Evolutionary conservation across 2,797 vertebrate genomes (phyloP), one percentile per base, ranked within the genome.

Genomic region (Clamator glandarius): DNA sequence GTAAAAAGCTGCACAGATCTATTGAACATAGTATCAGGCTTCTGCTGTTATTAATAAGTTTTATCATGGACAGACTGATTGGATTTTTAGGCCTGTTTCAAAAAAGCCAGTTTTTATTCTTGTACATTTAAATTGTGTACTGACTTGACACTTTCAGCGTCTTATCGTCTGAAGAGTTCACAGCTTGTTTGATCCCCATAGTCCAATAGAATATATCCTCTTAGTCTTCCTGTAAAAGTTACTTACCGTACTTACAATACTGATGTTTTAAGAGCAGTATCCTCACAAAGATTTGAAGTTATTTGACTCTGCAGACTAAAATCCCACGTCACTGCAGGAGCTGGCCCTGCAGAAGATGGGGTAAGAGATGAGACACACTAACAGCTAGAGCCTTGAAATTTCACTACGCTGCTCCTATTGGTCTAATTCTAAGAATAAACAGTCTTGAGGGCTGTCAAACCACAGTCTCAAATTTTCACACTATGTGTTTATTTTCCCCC

Each of bases 361-460:
- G 62, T 93, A 75, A 82, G 67, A 61, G 59, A 66, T 42, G 36
- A 80, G 58, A 51, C 73, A 31, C 12, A 6, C 29, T 20, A 63
- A 25, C 16, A 81, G 68, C 51, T 31, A 55, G 15, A 59, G 78
- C 84, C 81, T 68, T 64, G 33, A 81, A 39, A 62, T 68, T 48
- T 87, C 54, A 21, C 46, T 57, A 7, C 24, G 72, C 89, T 87
- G 61, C 39, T 91, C 73, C 5, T 59, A 41, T 66, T 62, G 75
- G 20, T 68, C 78, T 90, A 14, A 64, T 81, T 79, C 42, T 55
- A 63, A 89, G 90, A 84, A 61, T 66, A 85, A 93, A 94, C 84
- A 83, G 33, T 84, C 62, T 81, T 0, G 0, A 59, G 69, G 51
- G 61, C 78, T 93, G 75, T 83, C 81, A 93, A 92, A 90, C 94